Conservation (phyloP, 1,140 invertebrate species). For the Carposina sasakii region DNA sequence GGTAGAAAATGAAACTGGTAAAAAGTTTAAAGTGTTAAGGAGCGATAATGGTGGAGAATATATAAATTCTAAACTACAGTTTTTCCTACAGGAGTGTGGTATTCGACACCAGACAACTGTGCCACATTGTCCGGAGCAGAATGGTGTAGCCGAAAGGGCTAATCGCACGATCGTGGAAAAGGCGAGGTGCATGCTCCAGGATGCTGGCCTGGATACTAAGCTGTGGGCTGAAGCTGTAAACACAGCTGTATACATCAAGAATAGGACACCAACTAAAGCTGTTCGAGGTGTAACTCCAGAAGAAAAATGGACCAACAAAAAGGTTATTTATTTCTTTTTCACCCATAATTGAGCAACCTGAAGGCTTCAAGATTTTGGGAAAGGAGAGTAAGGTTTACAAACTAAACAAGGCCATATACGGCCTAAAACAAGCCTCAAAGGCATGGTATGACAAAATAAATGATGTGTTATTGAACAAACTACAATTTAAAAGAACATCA, state of each 20-base stretch:
- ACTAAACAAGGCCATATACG: not conserved
- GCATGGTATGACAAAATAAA: not conserved
- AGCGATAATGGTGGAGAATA: conserved; percentile 55
- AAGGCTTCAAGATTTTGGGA: not conserved
- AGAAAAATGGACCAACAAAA: conserved; percentile 8
- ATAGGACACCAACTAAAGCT: conserved; percentile 31
- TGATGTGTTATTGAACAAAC: not conserved
- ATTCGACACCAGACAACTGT: conserved; percentile 44
- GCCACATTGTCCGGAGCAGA: conserved; percentile 52
- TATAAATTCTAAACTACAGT: conserved; percentile 12
- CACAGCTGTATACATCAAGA: conserved; percentile 52
- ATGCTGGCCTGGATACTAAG: conserved; percentile 33
- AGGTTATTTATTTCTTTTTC: conserved; percentile 33
- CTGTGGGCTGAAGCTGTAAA: conserved; percentile 68
- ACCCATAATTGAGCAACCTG: conserved; percentile 29
- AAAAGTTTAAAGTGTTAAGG: conserved; percentile 33
- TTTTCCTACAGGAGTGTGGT: conserved; percentile 14
- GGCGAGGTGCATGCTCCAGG: conserved; percentile 23
- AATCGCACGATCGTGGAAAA: conserved; percentile 20
- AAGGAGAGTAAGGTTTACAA: too few species aligned
- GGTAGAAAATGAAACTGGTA: conserved; percentile 23
- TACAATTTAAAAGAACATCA: too few species aligned
- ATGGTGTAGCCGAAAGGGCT: conserved; percentile 42
- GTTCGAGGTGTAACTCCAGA: conserved; percentile 7
- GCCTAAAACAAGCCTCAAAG: not conserved